phyloP scores from a whole-genome alignment of 2,113 vertebrate genomes.

The Peromyscus leucopus region DNA sequence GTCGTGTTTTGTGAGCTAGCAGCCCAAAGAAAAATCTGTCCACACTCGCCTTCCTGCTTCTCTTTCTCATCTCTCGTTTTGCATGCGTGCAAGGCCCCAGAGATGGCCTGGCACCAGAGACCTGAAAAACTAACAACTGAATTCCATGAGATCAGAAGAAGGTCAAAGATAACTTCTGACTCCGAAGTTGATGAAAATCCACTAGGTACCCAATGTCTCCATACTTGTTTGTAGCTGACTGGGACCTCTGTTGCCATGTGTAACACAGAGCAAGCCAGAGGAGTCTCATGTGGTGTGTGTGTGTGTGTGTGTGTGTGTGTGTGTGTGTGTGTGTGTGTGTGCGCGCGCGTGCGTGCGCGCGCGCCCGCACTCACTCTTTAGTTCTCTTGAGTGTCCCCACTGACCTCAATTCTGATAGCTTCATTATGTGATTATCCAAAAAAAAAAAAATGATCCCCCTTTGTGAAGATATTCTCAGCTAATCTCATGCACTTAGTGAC shows the following conservation, averaged over 20 bases:
- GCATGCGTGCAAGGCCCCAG: background rate
- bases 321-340: too few species aligned
- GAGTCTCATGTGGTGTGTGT: background rate
- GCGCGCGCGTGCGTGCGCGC: too few species aligned
- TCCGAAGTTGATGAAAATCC: background rate
- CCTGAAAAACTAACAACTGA: background rate
- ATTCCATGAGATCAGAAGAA: background rate
- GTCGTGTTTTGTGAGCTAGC: background rate
- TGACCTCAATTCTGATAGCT: background rate
- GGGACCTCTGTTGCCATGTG: background rate
- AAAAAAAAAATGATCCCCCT: background rate
- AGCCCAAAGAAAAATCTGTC: background rate
- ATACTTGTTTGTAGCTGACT: background rate
- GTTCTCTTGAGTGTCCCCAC: background rate
- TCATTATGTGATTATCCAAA: background rate
- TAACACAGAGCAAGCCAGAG: background rate
- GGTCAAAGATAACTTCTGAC: background rate
- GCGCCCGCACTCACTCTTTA: rapidly evolving
- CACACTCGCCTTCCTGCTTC: background rate
- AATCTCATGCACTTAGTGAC: background rate
- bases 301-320: too few species aligned
- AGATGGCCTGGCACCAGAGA: background rate
- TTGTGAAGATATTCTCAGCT: background rate
- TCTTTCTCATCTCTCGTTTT: background rate
- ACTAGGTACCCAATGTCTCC: rapidly evolving